Percentiles rank a stretch among this genome's conserved stretches.
phyloP scores from a whole-genome alignment of 2,888 invertebrate genomes.

The Himalopsyche japonica region DNA sequence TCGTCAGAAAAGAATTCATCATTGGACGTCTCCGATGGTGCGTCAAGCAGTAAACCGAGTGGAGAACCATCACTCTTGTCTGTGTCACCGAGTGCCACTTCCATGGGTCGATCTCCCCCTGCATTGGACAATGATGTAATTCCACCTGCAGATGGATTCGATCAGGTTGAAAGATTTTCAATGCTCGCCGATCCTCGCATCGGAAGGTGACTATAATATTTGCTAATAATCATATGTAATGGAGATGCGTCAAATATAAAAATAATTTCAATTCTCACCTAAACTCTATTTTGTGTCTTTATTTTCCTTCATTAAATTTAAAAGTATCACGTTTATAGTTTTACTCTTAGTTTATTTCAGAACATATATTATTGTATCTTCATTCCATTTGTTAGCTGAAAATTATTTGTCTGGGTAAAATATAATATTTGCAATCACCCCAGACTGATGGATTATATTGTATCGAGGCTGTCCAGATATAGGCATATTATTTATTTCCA shows the following conservation, averaged over 20 bases:
- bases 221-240: background rate
- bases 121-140: background rate
- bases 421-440: too few relatives aligned
- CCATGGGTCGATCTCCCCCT: constrained; percentile 15
- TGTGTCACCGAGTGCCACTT: constrained; percentile 37
- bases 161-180: constrained; percentile 68
- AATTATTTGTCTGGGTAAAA: too few relatives aligned
- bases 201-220: constrained; percentile 49
- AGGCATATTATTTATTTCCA: too few relatives aligned
- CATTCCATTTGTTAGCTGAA: too few relatives aligned
- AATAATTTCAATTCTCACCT: background rate
- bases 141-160: constrained; percentile 55
- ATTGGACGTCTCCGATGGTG: constrained; percentile 55
- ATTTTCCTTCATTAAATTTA: too few relatives aligned
- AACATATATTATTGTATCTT: too few relatives aligned
- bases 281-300: too few relatives aligned
- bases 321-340: too few relatives aligned
- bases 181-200: constrained; percentile 70
- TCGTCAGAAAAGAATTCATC: background rate
- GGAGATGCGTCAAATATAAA: background rate
- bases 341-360: too few relatives aligned
- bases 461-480: too few relatives aligned
- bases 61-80: constrained; percentile 42
- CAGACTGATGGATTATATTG: too few relatives aligned
- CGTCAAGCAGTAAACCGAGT: constrained; percentile 50